These are phyloP conservation scores for Austrolebias charrua DNA, from an alignment of 2,797 vertebrate species.

Conservation along the genomic window DNA sequence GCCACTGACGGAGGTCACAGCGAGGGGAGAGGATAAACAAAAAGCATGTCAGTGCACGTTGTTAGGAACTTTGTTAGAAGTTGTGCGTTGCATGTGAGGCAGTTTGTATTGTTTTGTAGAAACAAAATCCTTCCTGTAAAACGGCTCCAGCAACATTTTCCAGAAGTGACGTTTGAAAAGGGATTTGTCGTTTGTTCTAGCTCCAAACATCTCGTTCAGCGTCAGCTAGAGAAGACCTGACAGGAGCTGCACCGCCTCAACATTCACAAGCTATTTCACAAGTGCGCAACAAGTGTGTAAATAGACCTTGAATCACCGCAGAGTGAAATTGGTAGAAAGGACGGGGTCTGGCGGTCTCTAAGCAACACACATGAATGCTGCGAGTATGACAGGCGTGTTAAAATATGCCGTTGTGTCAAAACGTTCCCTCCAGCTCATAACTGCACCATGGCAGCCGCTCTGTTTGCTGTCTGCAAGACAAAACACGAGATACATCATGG, in stretches of 20 bases:
- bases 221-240: not conserved
- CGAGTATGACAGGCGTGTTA: constrained; percentile 48
- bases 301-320: not conserved
- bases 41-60: constrained; percentile 30
- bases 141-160: constrained; percentile 39
- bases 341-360: constrained; percentile 58
- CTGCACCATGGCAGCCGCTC: not conserved
- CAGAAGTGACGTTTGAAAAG: constrained; percentile 4
- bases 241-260: too few relatives aligned
- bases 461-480: constrained; percentile 7
- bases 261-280: too few relatives aligned
- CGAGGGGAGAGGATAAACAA: constrained; percentile 40
- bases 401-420: constrained; percentile 62
- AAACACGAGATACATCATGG: constrained; percentile 14
- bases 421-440: constrained; percentile 29
- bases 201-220: not conserved
- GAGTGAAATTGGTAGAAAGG: constrained; percentile 38
- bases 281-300: not conserved
- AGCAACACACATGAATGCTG: constrained; percentile 68
- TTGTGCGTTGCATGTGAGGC: not conserved
- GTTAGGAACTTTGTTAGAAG: constrained; percentile 12
- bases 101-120: not conserved
- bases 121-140: constrained; percentile 23
- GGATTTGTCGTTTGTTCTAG: too few relatives aligned
- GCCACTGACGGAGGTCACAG: constrained; percentile 57